Evolutionary conservation across 2,113 vertebrate species (phyloP).

Genomic region (Elachura formosa): DNA sequence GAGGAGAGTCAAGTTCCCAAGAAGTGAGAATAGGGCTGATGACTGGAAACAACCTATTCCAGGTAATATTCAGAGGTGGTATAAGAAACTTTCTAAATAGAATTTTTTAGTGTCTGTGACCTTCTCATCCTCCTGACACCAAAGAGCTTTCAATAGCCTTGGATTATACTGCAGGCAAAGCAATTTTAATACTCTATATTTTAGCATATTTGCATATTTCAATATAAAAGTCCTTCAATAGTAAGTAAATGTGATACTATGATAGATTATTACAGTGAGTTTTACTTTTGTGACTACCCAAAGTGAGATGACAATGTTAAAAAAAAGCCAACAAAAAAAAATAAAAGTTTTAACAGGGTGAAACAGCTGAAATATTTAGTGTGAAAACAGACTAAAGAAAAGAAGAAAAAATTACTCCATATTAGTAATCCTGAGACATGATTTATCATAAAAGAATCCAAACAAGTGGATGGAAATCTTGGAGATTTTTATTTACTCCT

Average conservation of each 20-base stretch:
- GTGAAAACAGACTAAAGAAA: background rate
- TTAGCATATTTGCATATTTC: background rate
- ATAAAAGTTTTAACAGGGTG: background rate
- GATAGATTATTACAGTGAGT: background rate
- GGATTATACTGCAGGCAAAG: background rate
- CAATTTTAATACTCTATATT: background rate
- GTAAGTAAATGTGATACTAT: background rate
- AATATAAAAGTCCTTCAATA: background rate
- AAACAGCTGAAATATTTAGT: background rate
- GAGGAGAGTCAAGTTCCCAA: background rate
- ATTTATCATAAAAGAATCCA: background rate
- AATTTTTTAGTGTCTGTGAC: background rate
- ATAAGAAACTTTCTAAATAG: background rate
- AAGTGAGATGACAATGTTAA: background rate
- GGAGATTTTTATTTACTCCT: background rate
- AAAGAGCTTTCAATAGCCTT: background rate
- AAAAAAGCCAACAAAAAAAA: background rate
- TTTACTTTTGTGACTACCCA: background rate
- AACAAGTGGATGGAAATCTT: background rate
- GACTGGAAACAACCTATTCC: background rate
- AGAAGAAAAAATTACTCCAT: background rate
- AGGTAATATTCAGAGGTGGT: background rate
- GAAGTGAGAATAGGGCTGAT: background rate
- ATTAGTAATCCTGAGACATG: background rate
- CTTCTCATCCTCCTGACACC: background rate